Percentiles rank a stretch among this genome's conserved stretches.
Evolutionary conservation across 2,797 vertebrate species (phyloP).

Genomic region (Chelon labrosus): DNA sequence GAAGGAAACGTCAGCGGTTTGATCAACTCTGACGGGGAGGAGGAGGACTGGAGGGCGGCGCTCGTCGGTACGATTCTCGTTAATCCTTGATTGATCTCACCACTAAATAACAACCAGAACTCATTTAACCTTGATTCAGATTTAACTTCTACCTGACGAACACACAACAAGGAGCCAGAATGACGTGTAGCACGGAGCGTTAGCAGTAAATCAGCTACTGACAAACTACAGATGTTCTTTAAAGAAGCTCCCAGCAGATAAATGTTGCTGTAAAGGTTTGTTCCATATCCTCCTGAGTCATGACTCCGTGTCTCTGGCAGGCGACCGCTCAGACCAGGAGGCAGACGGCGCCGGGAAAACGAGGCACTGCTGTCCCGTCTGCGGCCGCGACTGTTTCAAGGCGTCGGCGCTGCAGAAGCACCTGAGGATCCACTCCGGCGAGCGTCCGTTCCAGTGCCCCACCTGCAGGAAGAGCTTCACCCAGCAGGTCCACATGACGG

Average conservation of each 20-base stretch:
- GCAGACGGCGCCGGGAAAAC: neutral
- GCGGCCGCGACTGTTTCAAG: constrained; percentile 69
- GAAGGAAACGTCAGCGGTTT: constrained; percentile 50
- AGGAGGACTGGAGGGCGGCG: constrained; percentile 57
- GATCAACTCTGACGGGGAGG: constrained; percentile 77
- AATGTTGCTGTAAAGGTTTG: too few species aligned
- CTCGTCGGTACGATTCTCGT: constrained; percentile 5
- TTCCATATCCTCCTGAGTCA: too few species aligned
- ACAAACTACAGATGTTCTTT: too few species aligned
- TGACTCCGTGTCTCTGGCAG: constrained; percentile 16
- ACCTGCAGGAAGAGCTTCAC: constrained; percentile 73
- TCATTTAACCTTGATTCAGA: too few species aligned
- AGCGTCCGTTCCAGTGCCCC: constrained; percentile 69
- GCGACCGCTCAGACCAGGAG: neutral
- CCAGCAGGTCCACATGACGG: constrained; percentile 71
- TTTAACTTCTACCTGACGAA: too few species aligned
- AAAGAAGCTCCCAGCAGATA: too few species aligned
- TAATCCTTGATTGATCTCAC: too few species aligned
- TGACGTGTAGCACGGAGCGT: too few species aligned
- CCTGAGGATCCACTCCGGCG: constrained; percentile 71
- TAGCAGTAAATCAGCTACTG: too few species aligned
- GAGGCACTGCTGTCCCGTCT: constrained; percentile 60
- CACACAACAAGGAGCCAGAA: too few species aligned
- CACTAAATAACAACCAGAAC: too few species aligned
- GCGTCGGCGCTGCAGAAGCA: constrained; percentile 72